Conservation (phyloP, 2,888 invertebrate species). For the Dioctria rufipes region DNA sequence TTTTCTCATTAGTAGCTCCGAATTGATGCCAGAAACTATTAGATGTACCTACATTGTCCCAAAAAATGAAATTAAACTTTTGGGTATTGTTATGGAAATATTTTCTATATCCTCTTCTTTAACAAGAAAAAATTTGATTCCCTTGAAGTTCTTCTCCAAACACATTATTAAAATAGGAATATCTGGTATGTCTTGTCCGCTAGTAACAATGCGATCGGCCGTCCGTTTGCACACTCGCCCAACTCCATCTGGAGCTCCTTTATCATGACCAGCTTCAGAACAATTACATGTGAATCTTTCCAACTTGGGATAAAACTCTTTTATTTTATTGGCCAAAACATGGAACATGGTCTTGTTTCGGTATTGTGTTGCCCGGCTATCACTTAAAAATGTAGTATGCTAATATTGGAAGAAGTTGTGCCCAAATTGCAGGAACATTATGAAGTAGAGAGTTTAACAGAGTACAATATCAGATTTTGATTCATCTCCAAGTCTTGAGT, state of each 20-base stretch:
- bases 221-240: too few species aligned
- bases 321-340: not conserved
- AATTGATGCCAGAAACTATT: too few species aligned
- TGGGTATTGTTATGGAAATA: too few species aligned
- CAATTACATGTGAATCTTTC: conserved; percentile 5
- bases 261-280: not conserved
- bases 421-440: conserved; percentile 27
- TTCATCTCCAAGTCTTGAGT: not conserved
- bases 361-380: not conserved
- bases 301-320: not conserved
- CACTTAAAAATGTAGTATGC: conserved; percentile 12
- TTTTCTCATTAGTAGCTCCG: too few species aligned
- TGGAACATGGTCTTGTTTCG: not conserved
- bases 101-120: too few species aligned
- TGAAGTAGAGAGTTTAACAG: not conserved
- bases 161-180: too few species aligned
- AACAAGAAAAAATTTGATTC: too few species aligned
- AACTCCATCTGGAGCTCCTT: not conserved
- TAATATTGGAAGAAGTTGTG: conserved; percentile 12
- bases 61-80: too few species aligned
- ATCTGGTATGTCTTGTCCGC: too few species aligned
- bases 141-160: too few species aligned
- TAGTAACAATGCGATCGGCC: too few species aligned
- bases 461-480: not conserved
- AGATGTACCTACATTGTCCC: too few species aligned